These are phyloP conservation scores for Vollenhovia emeryi DNA, from an alignment of 1,140 invertebrate genomes.

Conservation along the genomic window DNA sequence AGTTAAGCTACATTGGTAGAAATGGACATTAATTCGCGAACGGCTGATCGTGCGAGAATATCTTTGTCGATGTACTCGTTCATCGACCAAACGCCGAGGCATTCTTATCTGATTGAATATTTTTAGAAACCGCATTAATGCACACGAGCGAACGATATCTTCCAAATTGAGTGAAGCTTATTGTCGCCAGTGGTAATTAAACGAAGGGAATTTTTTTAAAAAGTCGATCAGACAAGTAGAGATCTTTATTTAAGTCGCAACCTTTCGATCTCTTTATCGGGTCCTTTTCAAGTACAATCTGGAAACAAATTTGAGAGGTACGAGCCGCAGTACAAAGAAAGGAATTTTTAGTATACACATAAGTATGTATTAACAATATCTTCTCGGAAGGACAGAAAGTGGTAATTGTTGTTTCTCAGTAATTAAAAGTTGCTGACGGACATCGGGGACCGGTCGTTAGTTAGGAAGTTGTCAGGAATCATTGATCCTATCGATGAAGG, in stretches of 20 bases:
- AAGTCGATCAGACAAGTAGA: too few species aligned
- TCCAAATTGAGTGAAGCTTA: too few species aligned
- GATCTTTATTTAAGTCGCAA: too few species aligned
- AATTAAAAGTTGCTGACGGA: not conserved
- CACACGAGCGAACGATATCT: conserved; percentile 13
- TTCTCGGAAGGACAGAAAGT: not conserved
- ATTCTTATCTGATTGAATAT: not conserved
- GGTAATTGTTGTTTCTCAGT: not conserved
- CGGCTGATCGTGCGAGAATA: not conserved
- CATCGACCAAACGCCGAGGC: not conserved
- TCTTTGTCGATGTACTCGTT: not conserved
- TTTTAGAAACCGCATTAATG: not conserved
- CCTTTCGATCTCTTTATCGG: too few species aligned
- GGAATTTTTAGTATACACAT: too few species aligned
- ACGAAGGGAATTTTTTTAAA: too few species aligned
- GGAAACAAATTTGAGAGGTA: too few species aligned
- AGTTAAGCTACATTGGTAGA: too few species aligned
- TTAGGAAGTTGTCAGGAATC: not conserved
- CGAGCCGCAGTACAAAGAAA: too few species aligned
- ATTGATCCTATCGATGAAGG: conserved; percentile 33
- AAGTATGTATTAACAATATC: conserved; percentile 34
- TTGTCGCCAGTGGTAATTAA: too few species aligned
- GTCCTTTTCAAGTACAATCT: too few species aligned
- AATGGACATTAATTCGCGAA: not conserved
- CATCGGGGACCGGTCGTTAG: not conserved